phyloP scores from a whole-genome alignment of 2,888 invertebrate species.

The Chalcis sispes region DNA sequence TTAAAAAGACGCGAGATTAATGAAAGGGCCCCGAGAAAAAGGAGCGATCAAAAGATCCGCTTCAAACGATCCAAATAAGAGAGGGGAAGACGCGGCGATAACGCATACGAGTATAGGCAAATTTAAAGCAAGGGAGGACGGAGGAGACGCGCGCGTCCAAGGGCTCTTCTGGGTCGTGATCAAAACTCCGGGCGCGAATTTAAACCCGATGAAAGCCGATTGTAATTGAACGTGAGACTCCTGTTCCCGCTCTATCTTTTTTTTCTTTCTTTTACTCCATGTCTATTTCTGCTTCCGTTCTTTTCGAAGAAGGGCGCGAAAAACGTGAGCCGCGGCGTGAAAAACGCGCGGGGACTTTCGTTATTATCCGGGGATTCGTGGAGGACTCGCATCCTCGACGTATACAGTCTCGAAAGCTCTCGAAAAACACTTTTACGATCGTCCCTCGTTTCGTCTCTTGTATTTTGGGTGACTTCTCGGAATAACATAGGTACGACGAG shows the following conservation, averaged over 20 bases:
- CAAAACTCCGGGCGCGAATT: slow-evolving; percentile 66
- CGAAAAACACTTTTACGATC: slow-evolving; percentile 32
- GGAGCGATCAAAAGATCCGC: slow-evolving; percentile 56
- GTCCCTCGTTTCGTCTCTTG: neutral
- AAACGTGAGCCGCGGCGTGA: neutral
- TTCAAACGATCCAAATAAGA: slow-evolving; percentile 41
- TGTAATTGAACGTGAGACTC: slow-evolving; percentile 68
- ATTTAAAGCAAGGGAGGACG: neutral
- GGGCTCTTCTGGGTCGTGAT: slow-evolving; percentile 65
- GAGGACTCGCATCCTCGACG: too few relatives aligned
- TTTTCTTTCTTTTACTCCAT: neutral
- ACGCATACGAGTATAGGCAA: too few relatives aligned
- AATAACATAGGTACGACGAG: neutral
- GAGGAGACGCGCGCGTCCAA: neutral
- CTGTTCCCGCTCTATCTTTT: neutral
- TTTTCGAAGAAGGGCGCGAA: neutral
- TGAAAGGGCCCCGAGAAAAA: slow-evolving; percentile 47
- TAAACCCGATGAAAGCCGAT: slow-evolving; percentile 65
- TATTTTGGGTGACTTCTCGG: too few relatives aligned
- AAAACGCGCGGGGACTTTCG: neutral
- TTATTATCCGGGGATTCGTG: too few relatives aligned
- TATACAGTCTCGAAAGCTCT: neutral
- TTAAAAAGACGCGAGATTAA: too few relatives aligned
- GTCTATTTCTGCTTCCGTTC: neutral
- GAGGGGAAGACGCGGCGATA: neutral